phyloP scores from a whole-genome alignment of 1,140 invertebrate species.

The Drosophila bifasciata region DNA sequence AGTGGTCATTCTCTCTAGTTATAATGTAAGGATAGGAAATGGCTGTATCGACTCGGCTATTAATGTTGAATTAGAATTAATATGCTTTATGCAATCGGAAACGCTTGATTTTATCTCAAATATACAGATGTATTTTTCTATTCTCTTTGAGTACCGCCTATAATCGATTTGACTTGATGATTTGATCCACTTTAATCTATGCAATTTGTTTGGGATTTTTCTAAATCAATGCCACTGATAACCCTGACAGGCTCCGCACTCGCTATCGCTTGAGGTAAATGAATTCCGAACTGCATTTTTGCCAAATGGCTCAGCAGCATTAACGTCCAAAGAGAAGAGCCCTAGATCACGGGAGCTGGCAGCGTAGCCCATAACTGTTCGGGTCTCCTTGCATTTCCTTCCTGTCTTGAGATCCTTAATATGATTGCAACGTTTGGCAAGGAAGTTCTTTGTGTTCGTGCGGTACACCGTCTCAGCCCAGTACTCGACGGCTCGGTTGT shows the following conservation, averaged over 20 bases:
- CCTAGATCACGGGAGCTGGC: constrained; percentile 29
- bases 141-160: too few species aligned
- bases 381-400: background rate
- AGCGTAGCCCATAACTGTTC: constrained; percentile 54
- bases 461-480: constrained; percentile 86
- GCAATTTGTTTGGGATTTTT: background rate
- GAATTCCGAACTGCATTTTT: constrained; percentile 16
- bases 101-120: too few species aligned
- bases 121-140: too few species aligned
- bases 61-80: too few species aligned
- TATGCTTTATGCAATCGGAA: too few species aligned
- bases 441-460: constrained; percentile 44
- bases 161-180: too few species aligned
- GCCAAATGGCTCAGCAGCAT: constrained; percentile 48
- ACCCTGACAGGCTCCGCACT: constrained; percentile 33
- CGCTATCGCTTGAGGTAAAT: constrained; percentile 18
- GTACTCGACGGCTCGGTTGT: constrained; percentile 86
- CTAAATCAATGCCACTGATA: background rate
- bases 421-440: constrained; percentile 6
- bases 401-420: constrained; percentile 25
- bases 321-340: constrained; percentile 54
- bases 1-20: too few species aligned
- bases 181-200: too few species aligned
- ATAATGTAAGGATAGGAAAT: too few species aligned
- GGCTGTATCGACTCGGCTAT: too few species aligned